Conservation (phyloP, 2,797 vertebrate species). For the Sylvia borin region DNA sequence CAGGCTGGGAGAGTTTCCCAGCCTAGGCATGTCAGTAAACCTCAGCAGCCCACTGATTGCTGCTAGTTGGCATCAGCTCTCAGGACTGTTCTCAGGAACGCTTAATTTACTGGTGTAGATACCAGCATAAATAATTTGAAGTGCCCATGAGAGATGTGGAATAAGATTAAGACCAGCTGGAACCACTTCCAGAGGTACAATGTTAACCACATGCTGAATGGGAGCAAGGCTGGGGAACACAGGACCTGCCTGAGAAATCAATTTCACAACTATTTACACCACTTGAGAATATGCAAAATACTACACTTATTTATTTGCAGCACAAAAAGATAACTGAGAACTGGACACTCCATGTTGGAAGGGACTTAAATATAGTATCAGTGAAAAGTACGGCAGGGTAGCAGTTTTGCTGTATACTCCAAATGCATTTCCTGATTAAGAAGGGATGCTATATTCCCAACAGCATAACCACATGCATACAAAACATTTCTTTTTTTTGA, state of each 20-base stretch:
- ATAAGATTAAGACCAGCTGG: neutral
- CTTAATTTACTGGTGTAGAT: neutral
- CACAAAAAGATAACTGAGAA: neutral
- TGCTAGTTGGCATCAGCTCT: neutral
- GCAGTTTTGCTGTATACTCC: neutral
- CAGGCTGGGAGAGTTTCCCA: neutral
- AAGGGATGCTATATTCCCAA: neutral
- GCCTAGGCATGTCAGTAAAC: neutral
- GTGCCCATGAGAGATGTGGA: neutral
- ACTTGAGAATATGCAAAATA: neutral
- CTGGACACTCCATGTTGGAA: neutral
- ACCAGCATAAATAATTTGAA: neutral
- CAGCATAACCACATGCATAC: neutral
- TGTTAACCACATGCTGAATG: neutral
- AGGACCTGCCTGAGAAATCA: neutral
- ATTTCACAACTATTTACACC: neutral
- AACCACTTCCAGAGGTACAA: conserved; percentile 5
- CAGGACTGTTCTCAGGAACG: neutral
- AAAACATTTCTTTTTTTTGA: neutral
- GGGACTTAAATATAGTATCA: neutral
- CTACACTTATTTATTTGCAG: neutral
- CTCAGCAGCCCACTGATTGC: neutral
- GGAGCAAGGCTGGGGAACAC: neutral
- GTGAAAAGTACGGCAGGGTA: neutral
- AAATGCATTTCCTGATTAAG: neutral